Conservation (phyloP, 2,113 vertebrate genomes). For the Tachycineta bicolor region DNA sequence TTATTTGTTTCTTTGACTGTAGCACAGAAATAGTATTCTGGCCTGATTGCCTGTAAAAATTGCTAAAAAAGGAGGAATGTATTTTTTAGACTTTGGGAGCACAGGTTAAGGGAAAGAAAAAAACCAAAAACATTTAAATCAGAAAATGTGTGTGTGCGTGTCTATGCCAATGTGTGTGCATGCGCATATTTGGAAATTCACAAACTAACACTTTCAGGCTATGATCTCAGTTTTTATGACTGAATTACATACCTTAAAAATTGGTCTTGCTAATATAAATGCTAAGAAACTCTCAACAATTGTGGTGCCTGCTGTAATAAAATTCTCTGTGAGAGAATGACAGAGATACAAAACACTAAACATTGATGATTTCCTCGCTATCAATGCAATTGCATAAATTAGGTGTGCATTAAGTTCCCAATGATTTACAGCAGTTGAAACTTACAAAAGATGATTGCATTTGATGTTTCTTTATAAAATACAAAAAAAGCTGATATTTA, state of each 20-base stretch:
- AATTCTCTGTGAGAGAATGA: not conserved
- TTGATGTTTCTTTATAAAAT: conserved; percentile 56
- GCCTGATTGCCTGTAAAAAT: not conserved
- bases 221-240: conserved; percentile 15
- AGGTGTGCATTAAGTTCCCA: conserved; percentile 10
- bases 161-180: not conserved
- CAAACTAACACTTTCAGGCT: not conserved
- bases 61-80: not conserved
- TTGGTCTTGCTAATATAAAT: conserved; percentile 8
- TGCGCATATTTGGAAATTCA: not conserved
- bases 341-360: conserved; percentile 31
- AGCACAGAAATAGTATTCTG: not conserved
- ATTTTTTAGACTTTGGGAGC: not conserved
- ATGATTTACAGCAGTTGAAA: conserved; percentile 68
- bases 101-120: not conserved
- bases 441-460: conserved; percentile 48
- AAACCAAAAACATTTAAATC: not conserved
- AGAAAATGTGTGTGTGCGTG: not conserved
- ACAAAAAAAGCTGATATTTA: conserved; percentile 55
- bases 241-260: conserved; percentile 22
- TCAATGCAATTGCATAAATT: conserved; percentile 54
- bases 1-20: not conserved
- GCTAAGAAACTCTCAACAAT: conserved; percentile 15
- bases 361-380: conserved; percentile 50
- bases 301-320: not conserved